These are phyloP conservation scores for Hydra vulgaris DNA, from an alignment of 30 jellyfish, hydroid and myxozoan genomes.

Conservation along the genomic window DNA sequence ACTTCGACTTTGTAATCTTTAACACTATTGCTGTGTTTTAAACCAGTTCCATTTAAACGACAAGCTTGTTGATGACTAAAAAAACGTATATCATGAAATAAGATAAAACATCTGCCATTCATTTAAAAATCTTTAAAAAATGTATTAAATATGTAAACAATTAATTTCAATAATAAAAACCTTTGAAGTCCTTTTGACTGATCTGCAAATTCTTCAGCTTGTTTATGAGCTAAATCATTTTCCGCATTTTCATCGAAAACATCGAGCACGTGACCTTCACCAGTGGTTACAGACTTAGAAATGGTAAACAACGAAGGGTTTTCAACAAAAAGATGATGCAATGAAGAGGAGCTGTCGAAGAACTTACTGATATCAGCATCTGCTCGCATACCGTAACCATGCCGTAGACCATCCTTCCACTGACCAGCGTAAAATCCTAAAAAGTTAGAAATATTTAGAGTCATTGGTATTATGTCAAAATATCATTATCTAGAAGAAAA, in stretches of 20 bases:
- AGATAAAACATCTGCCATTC: no score
- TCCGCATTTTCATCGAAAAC: background rate
- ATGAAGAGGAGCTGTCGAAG: conserved; percentile 19
- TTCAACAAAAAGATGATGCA: conserved; percentile 3
- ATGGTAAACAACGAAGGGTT: background rate
- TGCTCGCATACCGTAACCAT: conserved; percentile 86
- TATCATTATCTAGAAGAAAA: no score
- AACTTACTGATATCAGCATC: conserved; percentile 23
- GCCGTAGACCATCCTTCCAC: conserved; percentile 90
- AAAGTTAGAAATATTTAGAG: no score
- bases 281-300: background rate
- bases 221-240: background rate
- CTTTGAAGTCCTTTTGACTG: background rate
- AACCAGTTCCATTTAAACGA: background rate
- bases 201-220: background rate
- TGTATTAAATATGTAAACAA: no score
- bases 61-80: no score
- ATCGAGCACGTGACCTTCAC: background rate
- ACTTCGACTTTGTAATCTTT: conserved; percentile 22
- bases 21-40: background rate
- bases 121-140: no score
- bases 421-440: conserved; percentile 92
- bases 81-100: no score
- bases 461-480: no score
- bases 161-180: no score